Conservation (phyloP, 2,888 invertebrate species). For the Palloptera scutellata region DNA sequence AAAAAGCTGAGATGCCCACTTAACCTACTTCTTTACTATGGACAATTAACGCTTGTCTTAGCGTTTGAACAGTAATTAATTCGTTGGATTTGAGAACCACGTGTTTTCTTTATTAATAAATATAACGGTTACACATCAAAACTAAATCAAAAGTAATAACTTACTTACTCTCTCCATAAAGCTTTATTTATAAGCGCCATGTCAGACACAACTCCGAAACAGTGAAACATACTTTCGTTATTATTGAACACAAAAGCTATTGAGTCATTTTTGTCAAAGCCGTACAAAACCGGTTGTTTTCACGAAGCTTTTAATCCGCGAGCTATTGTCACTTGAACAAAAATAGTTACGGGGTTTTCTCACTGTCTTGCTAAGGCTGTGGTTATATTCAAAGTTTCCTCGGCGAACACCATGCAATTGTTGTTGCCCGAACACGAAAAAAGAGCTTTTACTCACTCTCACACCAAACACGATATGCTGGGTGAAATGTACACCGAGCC, state of each 20-base stretch:
- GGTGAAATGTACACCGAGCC: too few relatives aligned
- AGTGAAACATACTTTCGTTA: background rate
- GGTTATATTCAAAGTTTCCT: too few relatives aligned
- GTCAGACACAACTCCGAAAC: slow-evolving; percentile 12
- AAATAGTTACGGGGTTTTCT: background rate
- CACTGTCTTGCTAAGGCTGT: background rate
- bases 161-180: background rate
- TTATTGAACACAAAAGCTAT: slow-evolving; percentile 1
- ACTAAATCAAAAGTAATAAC: background rate
- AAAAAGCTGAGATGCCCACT: slow-evolving; percentile 27
- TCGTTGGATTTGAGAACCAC: slow-evolving; percentile 36
- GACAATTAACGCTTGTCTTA: slow-evolving; percentile 26
- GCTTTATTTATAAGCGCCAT: background rate
- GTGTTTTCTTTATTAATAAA: slow-evolving; percentile 23
- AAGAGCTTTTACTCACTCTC: too few relatives aligned
- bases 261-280: slow-evolving; percentile 8
- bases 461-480: too few relatives aligned
- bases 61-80: slow-evolving; percentile 13
- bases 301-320: slow-evolving; percentile 12
- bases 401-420: too few relatives aligned
- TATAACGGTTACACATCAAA: background rate
- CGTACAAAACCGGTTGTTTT: slow-evolving; percentile 15
- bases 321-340: slow-evolving; percentile 11
- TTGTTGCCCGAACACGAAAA: too few relatives aligned
- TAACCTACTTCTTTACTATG: slow-evolving; percentile 27